Evolutionary conservation across 1,140 invertebrate species (phyloP).

Genomic region (Drosophila equinoxialis): DNA sequence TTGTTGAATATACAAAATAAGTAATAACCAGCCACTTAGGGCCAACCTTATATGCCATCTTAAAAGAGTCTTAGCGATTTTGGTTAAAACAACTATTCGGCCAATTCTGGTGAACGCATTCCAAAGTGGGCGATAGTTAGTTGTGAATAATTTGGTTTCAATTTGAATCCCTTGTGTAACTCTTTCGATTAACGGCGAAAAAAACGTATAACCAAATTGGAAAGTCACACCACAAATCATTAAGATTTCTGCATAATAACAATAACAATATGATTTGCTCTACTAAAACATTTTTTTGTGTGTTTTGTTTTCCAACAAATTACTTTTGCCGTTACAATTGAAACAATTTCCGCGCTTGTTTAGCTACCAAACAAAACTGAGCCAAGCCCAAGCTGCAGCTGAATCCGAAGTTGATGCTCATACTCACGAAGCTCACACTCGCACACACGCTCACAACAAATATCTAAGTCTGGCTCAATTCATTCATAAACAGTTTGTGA

Average conservation of each 20-base stretch:
- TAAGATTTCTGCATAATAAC: constrained; percentile 39
- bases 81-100: constrained; percentile 41
- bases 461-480: constrained; percentile 51
- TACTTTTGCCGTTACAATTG: constrained; percentile 58
- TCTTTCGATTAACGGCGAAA: neutral
- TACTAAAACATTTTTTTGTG: constrained; percentile 47
- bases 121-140: constrained; percentile 20
- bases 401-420: constrained; percentile 38
- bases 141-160: neutral
- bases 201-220: constrained; percentile 27
- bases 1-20: constrained; percentile 34
- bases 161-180: constrained; percentile 22
- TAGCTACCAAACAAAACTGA: constrained; percentile 56
- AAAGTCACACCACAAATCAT: constrained; percentile 44
- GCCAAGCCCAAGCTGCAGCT: constrained; percentile 43
- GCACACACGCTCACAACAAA: constrained; percentile 20
- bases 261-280: constrained; percentile 48
- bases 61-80: constrained; percentile 26
- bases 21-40: constrained; percentile 51
- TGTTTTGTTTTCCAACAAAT: constrained; percentile 38
- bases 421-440: constrained; percentile 28
- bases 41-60: constrained; percentile 42
- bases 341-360: constrained; percentile 72
- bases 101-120: constrained; percentile 15
- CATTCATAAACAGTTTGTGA: constrained; percentile 63